Evolutionary conservation across 2,797 vertebrate genomes (phyloP).

Genomic region (Falco naumanni): DNA sequence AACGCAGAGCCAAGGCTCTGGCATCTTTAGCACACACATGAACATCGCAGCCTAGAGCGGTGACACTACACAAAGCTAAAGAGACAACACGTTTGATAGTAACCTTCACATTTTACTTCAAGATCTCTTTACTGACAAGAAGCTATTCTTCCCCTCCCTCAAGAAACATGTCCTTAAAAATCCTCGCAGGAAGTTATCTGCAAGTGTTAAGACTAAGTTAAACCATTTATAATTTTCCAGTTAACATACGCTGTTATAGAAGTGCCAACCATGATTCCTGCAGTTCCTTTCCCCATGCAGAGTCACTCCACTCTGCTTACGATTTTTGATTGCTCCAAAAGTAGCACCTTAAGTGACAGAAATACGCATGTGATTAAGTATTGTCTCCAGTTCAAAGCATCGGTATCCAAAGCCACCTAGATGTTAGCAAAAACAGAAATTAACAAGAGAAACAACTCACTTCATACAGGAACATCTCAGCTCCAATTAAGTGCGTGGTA

Average conservation of each 20-base stretch:
- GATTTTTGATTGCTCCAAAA: not conserved
- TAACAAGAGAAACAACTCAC: not conserved
- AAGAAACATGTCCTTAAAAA: not conserved
- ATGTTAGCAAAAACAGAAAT: not conserved
- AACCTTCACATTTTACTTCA: not conserved
- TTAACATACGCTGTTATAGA: not conserved
- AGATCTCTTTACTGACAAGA: not conserved
- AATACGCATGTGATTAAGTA: not conserved
- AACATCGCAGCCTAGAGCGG: accelerated
- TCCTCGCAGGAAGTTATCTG: not conserved
- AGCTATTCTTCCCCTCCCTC: not conserved
- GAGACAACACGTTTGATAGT: not conserved
- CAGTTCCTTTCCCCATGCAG: not conserved
- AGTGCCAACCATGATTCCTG: not conserved
- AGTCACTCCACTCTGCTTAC: not conserved
- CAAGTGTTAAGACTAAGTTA: not conserved
- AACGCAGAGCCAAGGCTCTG: not conserved
- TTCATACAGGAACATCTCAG: not conserved
- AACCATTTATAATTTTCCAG: constrained; percentile 20
- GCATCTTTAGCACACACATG: accelerated
- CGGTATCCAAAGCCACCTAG: not conserved
- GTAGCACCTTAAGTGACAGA: not conserved
- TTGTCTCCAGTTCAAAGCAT: not conserved
- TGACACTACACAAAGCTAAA: not conserved
- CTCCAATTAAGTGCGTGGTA: not conserved